phyloP scores from a whole-genome alignment of 1,140 invertebrate genomes.

The Agraylea sexmaculata region DNA sequence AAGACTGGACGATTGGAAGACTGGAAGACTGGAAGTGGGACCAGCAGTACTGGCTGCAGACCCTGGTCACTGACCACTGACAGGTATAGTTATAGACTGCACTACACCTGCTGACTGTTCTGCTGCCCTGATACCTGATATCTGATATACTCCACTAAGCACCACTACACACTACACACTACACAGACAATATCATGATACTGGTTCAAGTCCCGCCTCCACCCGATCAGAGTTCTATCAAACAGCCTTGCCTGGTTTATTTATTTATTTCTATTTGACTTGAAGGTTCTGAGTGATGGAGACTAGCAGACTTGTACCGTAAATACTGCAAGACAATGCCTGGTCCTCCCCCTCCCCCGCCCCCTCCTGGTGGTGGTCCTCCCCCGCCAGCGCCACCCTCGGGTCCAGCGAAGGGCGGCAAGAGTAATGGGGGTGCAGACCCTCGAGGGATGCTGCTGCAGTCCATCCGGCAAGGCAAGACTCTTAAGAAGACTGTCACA shows the following conservation, averaged over 20 bases:
- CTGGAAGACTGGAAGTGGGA: too few relatives aligned
- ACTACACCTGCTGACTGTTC: too few relatives aligned
- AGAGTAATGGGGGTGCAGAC: constrained; percentile 40
- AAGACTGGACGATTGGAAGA: too few relatives aligned
- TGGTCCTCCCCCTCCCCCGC: constrained; percentile 42
- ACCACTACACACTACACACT: too few relatives aligned
- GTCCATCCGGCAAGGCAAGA: constrained; percentile 70
- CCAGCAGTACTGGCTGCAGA: too few relatives aligned
- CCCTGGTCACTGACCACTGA: too few relatives aligned
- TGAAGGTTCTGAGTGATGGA: not conserved
- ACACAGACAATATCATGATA: too few relatives aligned
- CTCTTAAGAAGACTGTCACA: constrained; percentile 75
- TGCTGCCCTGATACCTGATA: too few relatives aligned
- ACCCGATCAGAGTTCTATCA: not conserved
- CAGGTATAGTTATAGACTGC: too few relatives aligned
- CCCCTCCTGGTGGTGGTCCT: constrained; percentile 44
- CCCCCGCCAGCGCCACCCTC: constrained; percentile 52
- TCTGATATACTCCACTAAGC: too few relatives aligned
- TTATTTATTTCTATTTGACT: not conserved
- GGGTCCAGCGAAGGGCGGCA: constrained; percentile 39
- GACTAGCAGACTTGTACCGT: not conserved
- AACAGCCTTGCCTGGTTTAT: not conserved
- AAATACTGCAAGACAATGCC: constrained; percentile 27
- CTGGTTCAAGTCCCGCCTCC: not conserved
- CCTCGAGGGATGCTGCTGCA: constrained; percentile 56